phyloP scores from a whole-genome alignment of 2,888 invertebrate species.

The Aleiodes leptofemur region DNA sequence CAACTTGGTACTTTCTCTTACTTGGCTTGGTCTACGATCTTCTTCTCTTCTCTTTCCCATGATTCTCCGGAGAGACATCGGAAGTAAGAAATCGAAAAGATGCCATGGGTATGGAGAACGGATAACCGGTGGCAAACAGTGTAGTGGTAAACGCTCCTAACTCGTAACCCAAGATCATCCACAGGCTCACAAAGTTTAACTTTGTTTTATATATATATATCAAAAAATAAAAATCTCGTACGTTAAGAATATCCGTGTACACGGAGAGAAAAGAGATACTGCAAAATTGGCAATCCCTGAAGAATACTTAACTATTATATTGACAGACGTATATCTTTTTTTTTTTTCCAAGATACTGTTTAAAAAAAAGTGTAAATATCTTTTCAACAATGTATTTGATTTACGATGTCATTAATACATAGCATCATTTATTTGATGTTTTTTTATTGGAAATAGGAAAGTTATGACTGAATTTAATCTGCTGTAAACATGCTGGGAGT shows the following conservation, averaged over 20 bases:
- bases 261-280: slow-evolving; percentile 10
- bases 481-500: slow-evolving; percentile 6
- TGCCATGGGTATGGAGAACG: slow-evolving; percentile 36
- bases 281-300: slow-evolving; percentile 26
- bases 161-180: slow-evolving; percentile 50
- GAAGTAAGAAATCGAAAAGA: slow-evolving; percentile 48
- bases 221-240: slow-evolving; percentile 6
- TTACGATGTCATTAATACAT: not conserved
- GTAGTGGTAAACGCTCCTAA: slow-evolving; percentile 47
- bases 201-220: slow-evolving; percentile 5
- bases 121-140: slow-evolving; percentile 51
- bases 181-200: slow-evolving; percentile 45
- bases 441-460: not conserved
- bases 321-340: slow-evolving; percentile 12
- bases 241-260: slow-evolving; percentile 26
- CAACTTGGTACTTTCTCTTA: slow-evolving; percentile 43
- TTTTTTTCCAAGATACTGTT: not conserved
- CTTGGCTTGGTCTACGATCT: slow-evolving; percentile 36
- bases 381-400: not conserved
- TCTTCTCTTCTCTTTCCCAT: slow-evolving; percentile 36
- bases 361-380: not conserved
- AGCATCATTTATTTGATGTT: slow-evolving; percentile 4
- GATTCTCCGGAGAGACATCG: slow-evolving; percentile 45
- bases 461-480: not conserved
- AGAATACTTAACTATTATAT: slow-evolving; percentile 38